Base-by-base conservation (phyloP, 2,797 vertebrate genomes). In the Gadopsis marmoratus region DNA sequence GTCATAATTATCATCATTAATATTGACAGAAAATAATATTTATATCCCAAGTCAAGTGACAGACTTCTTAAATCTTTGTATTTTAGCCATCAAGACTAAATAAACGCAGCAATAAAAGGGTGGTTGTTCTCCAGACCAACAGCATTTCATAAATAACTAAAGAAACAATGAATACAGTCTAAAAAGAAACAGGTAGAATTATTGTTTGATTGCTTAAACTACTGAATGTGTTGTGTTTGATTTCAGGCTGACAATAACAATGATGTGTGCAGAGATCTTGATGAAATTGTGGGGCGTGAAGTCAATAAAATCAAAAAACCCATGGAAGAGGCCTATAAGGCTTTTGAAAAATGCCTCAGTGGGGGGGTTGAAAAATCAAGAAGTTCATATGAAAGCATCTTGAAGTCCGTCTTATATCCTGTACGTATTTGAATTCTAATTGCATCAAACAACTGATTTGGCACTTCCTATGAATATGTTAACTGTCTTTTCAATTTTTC, bases 291-390 rank as follows among this genome's bases (percentile, higher is more conserved):
- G 6, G n/a, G 0, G 0, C 0, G 0, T 3, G 68, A 82, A 45
- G 21, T 73, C 69, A 0, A 0, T 0, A 13, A 23, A 68, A 23
- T 90, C 19, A 8, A 1, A 45, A 0, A 35, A 23, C 0, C 35
- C 10, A 47, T 88, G 17, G 0, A 3, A 1, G 3, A 61, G 3
- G 37, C 37, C 9, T 2, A 7, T 5, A 0, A 1, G 1, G 5
- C 19, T 37, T 90, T 92, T 79, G 12, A 81, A 29, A 29, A 0
- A 21, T 29, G 63, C 31, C 84, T 92, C 1, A 1, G 0, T 5
- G 0, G 60, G 0, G 90, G 90, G 7, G 90, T 85, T 17, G 21
- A 80, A 58, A 16, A 66, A 2, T 88, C 91, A 0, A 53, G 47
- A 58, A 0, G 3, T 7, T 79, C 21, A n/a, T 87, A 67, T 31